Evolutionary conservation across 2,888 invertebrate genomes (phyloP).

Genomic region (Melinopterus prodromus): DNA sequence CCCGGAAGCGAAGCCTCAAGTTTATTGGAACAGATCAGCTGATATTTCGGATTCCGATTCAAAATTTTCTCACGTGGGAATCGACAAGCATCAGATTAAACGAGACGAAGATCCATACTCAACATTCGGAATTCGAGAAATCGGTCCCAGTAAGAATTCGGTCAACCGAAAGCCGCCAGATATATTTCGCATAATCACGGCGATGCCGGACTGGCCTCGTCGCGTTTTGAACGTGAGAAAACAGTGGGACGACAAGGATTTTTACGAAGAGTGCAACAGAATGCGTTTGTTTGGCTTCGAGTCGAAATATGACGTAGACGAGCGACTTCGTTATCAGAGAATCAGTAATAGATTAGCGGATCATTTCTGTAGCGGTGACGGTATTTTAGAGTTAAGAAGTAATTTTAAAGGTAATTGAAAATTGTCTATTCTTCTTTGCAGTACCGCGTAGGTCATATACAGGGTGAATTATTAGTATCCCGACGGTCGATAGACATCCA

Average conservation of each 20-base stretch:
- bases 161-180: neutral
- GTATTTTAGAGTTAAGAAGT: neutral
- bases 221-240: neutral
- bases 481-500: too few species aligned
- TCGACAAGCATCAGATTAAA: neutral
- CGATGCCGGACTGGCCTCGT: neutral
- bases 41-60: too few species aligned
- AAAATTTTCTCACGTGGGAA: too few species aligned
- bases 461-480: too few species aligned
- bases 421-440: neutral
- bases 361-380: neutral
- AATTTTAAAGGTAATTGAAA: neutral
- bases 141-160: neutral
- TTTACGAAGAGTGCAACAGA: neutral
- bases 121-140: neutral
- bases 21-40: too few species aligned
- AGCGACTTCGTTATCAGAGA: neutral
- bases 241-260: neutral
- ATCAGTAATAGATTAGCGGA: neutral
- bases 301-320: neutral
- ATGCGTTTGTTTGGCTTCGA: neutral
- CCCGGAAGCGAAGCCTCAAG: too few species aligned
- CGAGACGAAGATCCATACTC: neutral
- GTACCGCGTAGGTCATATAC: neutral
- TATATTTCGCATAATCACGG: neutral